Conservation (phyloP, 2,113 vertebrate species). For the Cranoglanis bouderius region DNA sequence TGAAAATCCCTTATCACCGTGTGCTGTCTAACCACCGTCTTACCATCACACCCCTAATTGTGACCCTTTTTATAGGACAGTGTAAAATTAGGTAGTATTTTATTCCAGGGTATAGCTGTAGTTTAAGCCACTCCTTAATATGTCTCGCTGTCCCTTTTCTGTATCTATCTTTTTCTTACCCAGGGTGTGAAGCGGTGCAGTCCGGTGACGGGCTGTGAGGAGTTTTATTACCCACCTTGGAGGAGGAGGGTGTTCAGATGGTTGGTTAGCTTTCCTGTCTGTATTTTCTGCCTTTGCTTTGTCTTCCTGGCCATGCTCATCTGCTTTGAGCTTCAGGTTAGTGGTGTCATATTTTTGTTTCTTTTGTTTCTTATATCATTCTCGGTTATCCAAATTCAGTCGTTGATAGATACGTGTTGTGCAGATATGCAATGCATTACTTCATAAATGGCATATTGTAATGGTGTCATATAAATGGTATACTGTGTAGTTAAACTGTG, state of each 20-base stretch:
- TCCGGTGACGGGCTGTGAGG: constrained; percentile 88
- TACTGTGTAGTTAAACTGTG: not conserved
- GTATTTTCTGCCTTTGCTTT: constrained; percentile 85
- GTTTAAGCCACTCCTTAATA: not conserved
- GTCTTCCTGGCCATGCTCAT: constrained; percentile 95
- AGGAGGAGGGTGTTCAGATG: constrained; percentile 89
- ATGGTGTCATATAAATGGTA: not conserved
- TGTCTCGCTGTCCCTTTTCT: not conserved
- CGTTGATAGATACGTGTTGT: not conserved
- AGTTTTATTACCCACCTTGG: constrained; percentile 94
- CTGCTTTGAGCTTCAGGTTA: constrained; percentile 96
- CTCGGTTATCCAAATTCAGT: not conserved
- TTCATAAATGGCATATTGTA: not conserved
- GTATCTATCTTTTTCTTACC: not conserved
- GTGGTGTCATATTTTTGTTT: constrained; percentile 15
- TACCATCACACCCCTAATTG: not conserved
- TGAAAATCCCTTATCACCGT: not conserved
- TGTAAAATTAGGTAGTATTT: not conserved
- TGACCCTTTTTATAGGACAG: not conserved
- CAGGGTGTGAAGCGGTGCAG: constrained; percentile 90
- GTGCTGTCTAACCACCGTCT: not conserved
- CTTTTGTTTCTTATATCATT: not conserved
- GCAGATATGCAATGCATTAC: not conserved
- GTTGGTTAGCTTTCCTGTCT: constrained; percentile 91
- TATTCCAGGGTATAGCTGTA: not conserved